Conservation (phyloP, 2,797 vertebrate genomes). For the Cyclura pinguis region DNA sequence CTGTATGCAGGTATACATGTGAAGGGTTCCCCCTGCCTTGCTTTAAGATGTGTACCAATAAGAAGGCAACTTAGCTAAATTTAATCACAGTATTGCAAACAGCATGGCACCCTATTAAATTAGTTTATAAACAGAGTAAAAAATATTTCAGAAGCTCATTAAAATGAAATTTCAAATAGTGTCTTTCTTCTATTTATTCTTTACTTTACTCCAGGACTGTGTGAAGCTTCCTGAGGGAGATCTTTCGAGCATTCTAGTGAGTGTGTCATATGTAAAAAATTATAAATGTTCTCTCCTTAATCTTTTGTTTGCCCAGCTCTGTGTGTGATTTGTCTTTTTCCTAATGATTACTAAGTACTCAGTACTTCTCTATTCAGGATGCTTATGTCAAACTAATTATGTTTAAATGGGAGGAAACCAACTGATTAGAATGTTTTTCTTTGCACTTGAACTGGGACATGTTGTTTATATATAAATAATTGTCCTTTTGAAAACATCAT, state of each 20-base stretch:
- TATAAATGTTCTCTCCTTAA: conserved; percentile 46
- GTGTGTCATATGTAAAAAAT: conserved; percentile 48
- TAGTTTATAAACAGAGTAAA: conserved; percentile 50
- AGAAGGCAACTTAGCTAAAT: conserved; percentile 51
- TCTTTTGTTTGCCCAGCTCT: conserved; percentile 72
- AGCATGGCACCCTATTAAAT: conserved; percentile 46
- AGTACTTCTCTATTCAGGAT: conserved; percentile 88
- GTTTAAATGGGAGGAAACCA: conserved; percentile 91
- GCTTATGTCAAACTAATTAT: conserved; percentile 89
- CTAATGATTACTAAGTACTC: conserved; percentile 89
- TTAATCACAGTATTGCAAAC: conserved; percentile 40
- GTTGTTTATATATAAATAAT: conserved; percentile 81
- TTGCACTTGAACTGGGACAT: conserved; percentile 88
- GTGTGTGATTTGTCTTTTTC: conserved; percentile 81
- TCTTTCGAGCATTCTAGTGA: conserved; percentile 50
- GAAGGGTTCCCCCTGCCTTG: conserved; percentile 41
- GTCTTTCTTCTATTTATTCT: conserved; percentile 15
- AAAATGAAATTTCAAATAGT: conserved; percentile 51
- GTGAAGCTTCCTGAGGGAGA: conserved; percentile 53
- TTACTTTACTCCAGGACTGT: conserved; percentile 50
- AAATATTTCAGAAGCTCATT: conserved; percentile 50
- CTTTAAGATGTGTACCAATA: conserved; percentile 44
- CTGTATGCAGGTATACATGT: conserved; percentile 34
- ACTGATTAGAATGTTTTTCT: conserved; percentile 92
- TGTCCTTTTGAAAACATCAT: too few species aligned